Percentiles rank a stretch among this genome's conserved stretches.
Conservation (phyloP, 2,797 vertebrate genomes). For the Tamandua tetradactyla region DNA sequence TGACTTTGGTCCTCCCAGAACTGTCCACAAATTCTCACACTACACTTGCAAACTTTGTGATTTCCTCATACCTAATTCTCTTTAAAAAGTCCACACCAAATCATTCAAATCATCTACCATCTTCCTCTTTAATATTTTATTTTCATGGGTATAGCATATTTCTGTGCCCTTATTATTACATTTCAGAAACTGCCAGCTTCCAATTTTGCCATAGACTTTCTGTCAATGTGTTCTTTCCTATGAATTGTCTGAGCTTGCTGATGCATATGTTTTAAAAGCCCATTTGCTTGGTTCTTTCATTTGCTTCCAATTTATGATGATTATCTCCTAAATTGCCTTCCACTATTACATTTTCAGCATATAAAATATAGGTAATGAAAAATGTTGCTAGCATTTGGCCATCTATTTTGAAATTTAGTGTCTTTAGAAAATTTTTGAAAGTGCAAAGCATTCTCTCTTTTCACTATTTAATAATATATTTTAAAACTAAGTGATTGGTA, state of each 20-base stretch:
- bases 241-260: conserved; percentile 70
- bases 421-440: conserved; percentile 65
- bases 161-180: conserved; percentile 57
- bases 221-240: conserved; percentile 62
- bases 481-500: conserved; percentile 23
- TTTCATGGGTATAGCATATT: conserved; percentile 68
- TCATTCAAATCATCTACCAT: conserved; percentile 50
- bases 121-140: conserved; percentile 64
- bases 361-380: conserved; percentile 75
- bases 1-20: background rate
- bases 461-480: conserved; percentile 42
- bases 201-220: conserved; percentile 65
- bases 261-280: conserved; percentile 67
- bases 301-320: conserved; percentile 66
- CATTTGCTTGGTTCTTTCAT: conserved; percentile 73
- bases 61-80: conserved; percentile 42
- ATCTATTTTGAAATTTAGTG: conserved; percentile 66
- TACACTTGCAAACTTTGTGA: background rate
- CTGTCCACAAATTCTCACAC: background rate
- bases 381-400: conserved; percentile 47
- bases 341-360: conserved; percentile 72
- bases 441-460: background rate
- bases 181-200: conserved; percentile 59
- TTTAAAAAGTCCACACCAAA: background rate
- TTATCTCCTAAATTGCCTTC: conserved; percentile 80